phyloP scores from a whole-genome alignment of 1,140 invertebrate genomes.

The Goniozus legneri region DNA sequence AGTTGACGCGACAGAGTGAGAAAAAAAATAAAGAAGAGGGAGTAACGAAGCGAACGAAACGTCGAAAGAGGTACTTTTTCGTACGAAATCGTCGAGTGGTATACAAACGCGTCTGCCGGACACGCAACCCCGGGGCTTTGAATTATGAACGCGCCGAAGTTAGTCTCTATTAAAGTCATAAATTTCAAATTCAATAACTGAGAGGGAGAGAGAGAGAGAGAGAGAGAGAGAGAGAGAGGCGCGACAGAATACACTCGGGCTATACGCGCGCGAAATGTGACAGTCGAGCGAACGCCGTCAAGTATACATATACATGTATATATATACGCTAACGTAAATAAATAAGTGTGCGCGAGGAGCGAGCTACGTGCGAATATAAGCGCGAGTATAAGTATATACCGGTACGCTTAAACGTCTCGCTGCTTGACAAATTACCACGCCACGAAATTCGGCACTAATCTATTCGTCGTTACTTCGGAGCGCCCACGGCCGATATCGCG shows the following conservation, averaged over 20 bases:
- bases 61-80: too few relatives aligned
- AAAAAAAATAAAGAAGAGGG: too few relatives aligned
- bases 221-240: too few relatives aligned
- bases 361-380: constrained; percentile 1
- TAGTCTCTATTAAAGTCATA: constrained; percentile 45
- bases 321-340: too few relatives aligned
- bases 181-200: constrained; percentile 46
- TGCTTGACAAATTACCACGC: constrained; percentile 23
- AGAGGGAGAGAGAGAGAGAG: too few relatives aligned
- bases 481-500: background rate
- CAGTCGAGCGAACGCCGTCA: too few relatives aligned
- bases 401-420: constrained; percentile 14
- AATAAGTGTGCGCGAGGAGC: background rate
- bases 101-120: constrained; percentile 33
- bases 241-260: background rate
- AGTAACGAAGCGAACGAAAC: too few relatives aligned
- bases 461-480: constrained; percentile 18
- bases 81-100: too few relatives aligned
- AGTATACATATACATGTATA: too few relatives aligned
- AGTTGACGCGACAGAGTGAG: too few relatives aligned
- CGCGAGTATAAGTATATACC: background rate
- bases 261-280: background rate
- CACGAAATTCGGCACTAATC: constrained; percentile 23
- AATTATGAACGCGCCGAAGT: constrained; percentile 39
- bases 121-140: constrained; percentile 38